Base-by-base conservation (phyloP, 2,888 invertebrate genomes). In the Drosophila stalkeri region DNA sequence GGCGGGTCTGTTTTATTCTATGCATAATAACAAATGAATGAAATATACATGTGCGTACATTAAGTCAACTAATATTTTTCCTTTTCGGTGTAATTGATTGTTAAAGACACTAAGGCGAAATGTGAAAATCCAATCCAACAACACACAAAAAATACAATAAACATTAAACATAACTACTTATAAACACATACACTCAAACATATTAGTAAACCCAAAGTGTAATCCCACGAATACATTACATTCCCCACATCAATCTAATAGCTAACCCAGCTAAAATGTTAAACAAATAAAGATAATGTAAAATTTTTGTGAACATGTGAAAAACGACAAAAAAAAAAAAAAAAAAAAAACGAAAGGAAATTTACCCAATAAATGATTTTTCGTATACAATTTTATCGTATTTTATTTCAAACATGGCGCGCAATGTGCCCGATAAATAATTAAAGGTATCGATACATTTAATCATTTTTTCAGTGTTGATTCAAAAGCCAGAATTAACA, bases 331-430 rank as follows among this genome's bases (percentile, higher is more conserved):
- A 78, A 27, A 27, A 44, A 55, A 41, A 81, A 72, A 72, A 61
- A 86, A 82, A 78, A 27, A 27, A 44, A 55, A 41, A 81, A 72
- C 77, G 81, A 82, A 83, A 84, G 72, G 52, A 80, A 86, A 83
- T 86, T 89, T 89, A 89, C 87, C 89, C 75, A 84, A 89, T 84
- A 84, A 84, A 84, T 89, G 87, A 86, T 83, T 86, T 84, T 89
- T 84, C 89, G 87, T 89, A 89, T 68, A 86, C 66, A 41, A 41
- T 7, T 43, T 51, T 0, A 1, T 0, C 16, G 12, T 0, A 11
- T 31, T 20, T 23, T 16, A 46, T 37, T 59, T 59, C 44, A 44
- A 57, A 16, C 9, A 11, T 14, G 16, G 44, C 33, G 57, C 20
- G 33, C 0, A 3, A 0, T 16, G 18, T 7, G 18, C 5, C 0